phyloP scores from a whole-genome alignment of 2,797 vertebrate species.

The Uromys caudimaculatus region DNA sequence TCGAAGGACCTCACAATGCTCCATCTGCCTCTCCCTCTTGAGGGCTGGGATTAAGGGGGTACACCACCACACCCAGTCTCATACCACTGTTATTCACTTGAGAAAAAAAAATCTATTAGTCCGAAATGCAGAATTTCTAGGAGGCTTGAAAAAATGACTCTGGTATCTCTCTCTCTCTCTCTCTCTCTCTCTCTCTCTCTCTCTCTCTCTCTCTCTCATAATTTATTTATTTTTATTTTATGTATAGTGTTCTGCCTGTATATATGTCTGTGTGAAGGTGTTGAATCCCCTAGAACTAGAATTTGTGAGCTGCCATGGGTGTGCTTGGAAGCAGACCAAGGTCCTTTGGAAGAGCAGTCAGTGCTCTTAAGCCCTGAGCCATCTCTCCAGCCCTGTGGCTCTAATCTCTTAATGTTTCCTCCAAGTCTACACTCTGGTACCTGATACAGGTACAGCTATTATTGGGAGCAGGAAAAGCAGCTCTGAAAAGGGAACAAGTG shows the following conservation, averaged over 20 bases:
- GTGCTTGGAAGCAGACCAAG: neutral
- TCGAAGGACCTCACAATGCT: neutral
- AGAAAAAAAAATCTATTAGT: neutral
- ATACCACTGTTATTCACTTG: neutral
- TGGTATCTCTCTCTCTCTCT: neutral
- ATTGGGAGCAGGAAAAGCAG: neutral
- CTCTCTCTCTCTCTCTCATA: neutral
- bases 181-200: neutral
- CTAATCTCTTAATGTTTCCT: neutral
- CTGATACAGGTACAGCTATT: neutral
- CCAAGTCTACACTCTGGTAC: neutral
- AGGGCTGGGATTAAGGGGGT: neutral
- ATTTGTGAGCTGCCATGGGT: neutral
- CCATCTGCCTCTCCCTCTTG: neutral
- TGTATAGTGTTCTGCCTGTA: neutral
- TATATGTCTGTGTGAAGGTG: neutral
- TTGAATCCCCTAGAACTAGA: neutral
- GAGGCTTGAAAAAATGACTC: neutral
- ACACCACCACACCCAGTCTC: neutral
- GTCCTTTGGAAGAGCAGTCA: neutral
- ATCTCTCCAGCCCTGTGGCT: neutral
- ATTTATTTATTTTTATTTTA: neutral
- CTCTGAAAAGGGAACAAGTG: neutral
- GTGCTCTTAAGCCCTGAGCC: neutral
- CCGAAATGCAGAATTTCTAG: slow-evolving; percentile 3